Conservation (phyloP, 2,113 vertebrate species). For the Campylomormyrus numenius region DNA sequence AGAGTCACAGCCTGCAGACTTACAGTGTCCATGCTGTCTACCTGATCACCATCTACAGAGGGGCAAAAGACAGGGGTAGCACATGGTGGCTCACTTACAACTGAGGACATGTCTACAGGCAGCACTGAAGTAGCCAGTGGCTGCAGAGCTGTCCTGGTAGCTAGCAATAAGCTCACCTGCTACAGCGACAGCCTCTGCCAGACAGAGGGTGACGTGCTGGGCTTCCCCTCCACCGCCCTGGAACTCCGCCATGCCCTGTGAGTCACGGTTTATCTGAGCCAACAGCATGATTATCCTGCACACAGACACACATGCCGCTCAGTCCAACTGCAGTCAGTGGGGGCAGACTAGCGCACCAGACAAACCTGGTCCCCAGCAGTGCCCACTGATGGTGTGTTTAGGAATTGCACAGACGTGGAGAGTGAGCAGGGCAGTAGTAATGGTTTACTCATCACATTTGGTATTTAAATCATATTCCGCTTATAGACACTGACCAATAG, state of each 20-base stretch:
- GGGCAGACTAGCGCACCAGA: neutral
- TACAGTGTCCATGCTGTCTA: conserved; percentile 92
- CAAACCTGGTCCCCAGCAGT: neutral
- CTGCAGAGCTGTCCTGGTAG: neutral
- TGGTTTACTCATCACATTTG: neutral
- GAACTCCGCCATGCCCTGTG: conserved; percentile 95
- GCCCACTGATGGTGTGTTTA: neutral
- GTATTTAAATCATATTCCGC: neutral
- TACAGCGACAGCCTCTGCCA: conserved; percentile 90
- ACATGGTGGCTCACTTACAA: neutral
- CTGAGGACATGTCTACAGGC: neutral
- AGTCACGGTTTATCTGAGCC: conserved; percentile 95
- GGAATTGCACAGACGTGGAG: neutral
- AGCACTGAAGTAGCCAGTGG: neutral
- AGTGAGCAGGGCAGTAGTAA: neutral
- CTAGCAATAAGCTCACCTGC: conserved; percentile 64
- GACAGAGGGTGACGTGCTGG: conserved; percentile 89
- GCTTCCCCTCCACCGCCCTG: conserved; percentile 84
- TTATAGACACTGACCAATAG: neutral
- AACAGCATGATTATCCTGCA: conserved; percentile 88
- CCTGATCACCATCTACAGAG: conserved; percentile 80
- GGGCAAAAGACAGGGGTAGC: neutral
- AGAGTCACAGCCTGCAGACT: conserved; percentile 95
- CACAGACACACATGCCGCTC: conserved; percentile 34
- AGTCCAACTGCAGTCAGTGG: neutral